Conservation (phyloP, 2,888 invertebrate genomes). For the Drosophila barbarae region DNA sequence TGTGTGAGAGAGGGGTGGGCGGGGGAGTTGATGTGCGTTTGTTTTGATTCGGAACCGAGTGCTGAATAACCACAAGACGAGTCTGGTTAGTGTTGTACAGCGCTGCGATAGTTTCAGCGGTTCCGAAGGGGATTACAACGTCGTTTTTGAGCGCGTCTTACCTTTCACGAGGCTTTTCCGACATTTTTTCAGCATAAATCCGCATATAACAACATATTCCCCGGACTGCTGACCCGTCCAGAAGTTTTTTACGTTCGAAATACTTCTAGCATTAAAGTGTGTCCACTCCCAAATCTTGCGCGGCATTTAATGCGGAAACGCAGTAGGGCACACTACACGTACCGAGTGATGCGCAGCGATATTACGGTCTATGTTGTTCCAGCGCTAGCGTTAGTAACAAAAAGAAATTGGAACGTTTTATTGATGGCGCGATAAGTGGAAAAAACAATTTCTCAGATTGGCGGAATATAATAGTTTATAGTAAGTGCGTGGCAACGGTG, state of each 20-base stretch:
- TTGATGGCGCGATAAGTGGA: slow-evolving; percentile 33
- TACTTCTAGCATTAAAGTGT: too few species aligned
- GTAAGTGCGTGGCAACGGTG: slow-evolving; percentile 35
- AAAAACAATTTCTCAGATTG: slow-evolving; percentile 21
- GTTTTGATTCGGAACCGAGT: slow-evolving; percentile 21
- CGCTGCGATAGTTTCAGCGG: neutral
- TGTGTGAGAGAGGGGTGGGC: neutral
- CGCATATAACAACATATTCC: too few species aligned
- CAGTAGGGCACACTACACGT: too few species aligned
- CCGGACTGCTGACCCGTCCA: too few species aligned
- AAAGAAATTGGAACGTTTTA: slow-evolving; percentile 11
- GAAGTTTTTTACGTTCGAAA: too few species aligned
- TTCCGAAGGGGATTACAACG: neutral
- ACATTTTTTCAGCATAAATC: too few species aligned
- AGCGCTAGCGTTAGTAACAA: too few species aligned
- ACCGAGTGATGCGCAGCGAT: too few species aligned
- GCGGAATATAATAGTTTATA: slow-evolving; percentile 15
- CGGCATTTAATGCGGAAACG: too few species aligned
- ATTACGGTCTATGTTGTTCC: too few species aligned
- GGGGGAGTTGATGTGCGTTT: slow-evolving; percentile 6
- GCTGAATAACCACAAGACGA: neutral
- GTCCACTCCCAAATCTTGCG: too few species aligned
- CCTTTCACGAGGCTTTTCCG: too few species aligned
- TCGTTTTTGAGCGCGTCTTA: neutral
- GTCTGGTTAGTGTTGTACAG: neutral